These are phyloP conservation scores for Danionella cerebrum DNA, from an alignment of 2,113 vertebrate species.

Conservation along the genomic window DNA sequence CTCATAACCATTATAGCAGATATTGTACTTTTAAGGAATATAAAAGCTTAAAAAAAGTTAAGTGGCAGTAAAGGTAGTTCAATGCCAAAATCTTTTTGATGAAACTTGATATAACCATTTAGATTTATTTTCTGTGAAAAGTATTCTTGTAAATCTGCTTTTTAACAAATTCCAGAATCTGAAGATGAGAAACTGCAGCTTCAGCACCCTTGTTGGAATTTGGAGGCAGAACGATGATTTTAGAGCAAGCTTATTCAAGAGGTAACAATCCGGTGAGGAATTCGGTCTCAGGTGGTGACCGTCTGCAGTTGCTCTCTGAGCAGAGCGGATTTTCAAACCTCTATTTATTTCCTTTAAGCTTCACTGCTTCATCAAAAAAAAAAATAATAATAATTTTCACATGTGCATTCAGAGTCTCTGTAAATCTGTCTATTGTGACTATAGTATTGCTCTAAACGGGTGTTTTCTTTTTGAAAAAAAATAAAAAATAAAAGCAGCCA, in stretches of 20 bases:
- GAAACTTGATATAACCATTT: too few species aligned
- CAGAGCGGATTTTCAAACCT: slow-evolving; percentile 12
- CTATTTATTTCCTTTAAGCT: slow-evolving; percentile 22
- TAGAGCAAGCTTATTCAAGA: slow-evolving; percentile 34
- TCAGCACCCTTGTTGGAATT: slow-evolving; percentile 35
- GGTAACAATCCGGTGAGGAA: slow-evolving; percentile 40
- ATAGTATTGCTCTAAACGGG: too few species aligned
- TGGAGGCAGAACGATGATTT: slow-evolving; percentile 33
- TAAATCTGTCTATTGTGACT: background rate
- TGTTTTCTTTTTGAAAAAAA: too few species aligned
- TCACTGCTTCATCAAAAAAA: background rate
- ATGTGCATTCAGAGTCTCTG: background rate
- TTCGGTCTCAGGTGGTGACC: slow-evolving; percentile 26
- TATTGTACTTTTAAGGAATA: too few species aligned
- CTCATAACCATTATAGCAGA: too few species aligned
- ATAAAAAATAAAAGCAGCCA: too few species aligned
- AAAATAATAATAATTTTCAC: background rate
- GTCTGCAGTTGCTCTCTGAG: background rate
- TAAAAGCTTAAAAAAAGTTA: too few species aligned
- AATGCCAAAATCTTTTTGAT: too few species aligned
- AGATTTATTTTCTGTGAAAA: background rate
- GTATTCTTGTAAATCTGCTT: too few species aligned
- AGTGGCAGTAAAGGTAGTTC: too few species aligned
- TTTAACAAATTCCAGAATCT: slow-evolving; percentile 7
- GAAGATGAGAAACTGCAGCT: slow-evolving; percentile 2